Evolutionary conservation across 2,113 vertebrate genomes (phyloP), one percentile per base, ranked within the genome.

Genomic region (Progne subis): DNA sequence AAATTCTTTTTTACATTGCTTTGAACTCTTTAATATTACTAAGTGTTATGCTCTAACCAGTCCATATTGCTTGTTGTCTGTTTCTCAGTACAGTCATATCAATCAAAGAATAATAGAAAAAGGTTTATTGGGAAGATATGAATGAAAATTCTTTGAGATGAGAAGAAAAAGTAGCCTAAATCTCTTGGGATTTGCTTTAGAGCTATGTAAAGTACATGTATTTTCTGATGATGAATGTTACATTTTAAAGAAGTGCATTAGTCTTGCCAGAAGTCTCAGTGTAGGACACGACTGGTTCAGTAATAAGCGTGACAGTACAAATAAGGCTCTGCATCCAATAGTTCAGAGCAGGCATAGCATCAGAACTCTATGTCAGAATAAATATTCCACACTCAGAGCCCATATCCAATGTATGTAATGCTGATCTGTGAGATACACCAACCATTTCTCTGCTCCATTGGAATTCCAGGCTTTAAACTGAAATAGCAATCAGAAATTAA

Each of bases 1-100:
- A 82, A 92, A 84, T 72, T 41, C 29, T 81, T 93, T 71, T 46
- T 52, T 52, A 56, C 26, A 19, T 59, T 71, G 28, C 18, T 72
- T 94, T 95, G 88, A 75, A 72, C n/a, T 92, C 65, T 55, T 85
- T 59, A 41, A 84, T 32, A 34, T 74, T 88, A 31, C 59, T 47
- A 88, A 93, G 4, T 60, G 12, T 41, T 82, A 18, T 52, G 12
- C 12, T 90, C 12, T 68, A 86, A 32, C 9, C 8, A 32, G 21
- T 74, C 14, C 31, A 34, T 60, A 55, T 3, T 64, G 34, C 59
- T 59, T 91, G 88, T 84, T 90, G 44, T 37, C 17, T 65, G 43
- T 32, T 79, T 63, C 60, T 92, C 44, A 52, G 37, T 46, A 29
- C 3, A 72, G 13, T 56, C 13, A 44, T 49, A 37, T n/a, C 50